Base-by-base conservation (phyloP, 2,113 vertebrate genomes). In the Paradisaea rubra region DNA sequence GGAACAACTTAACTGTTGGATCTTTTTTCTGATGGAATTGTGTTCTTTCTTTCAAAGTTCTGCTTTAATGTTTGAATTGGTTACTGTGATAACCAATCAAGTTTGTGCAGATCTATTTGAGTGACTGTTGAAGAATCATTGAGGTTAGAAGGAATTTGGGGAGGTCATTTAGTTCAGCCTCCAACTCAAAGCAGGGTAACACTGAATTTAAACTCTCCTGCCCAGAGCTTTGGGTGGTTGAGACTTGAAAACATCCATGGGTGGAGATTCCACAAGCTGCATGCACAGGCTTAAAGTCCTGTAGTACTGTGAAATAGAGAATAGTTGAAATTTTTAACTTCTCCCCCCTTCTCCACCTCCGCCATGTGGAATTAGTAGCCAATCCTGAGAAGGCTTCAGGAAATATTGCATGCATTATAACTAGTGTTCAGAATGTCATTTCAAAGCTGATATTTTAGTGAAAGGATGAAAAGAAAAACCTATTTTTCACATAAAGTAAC, bases 281-380 rank as follows among this genome's bases (percentile, higher is more conserved):
- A 8, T 35, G 47, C 33, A 49, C 45, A 35, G 30, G 25, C n/a
- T 35, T 64, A 9, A 66, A 64, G 30, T 83, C 45, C 59, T 41
- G 6, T 18, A 27, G 18, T 45, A 31, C 35, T n/a, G 10, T 73
- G 42, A 84, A 81, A 24, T 12, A 45, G n/a, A 23, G 21, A n/a
- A 44, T 7, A 73, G n/a, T 14, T 69, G 24, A 52, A 20, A 70
- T 41, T 52, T 77, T 77, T 19, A 73, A 53, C 27, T 91, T 71
- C 21, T 54, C 3, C 12, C 2, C 3, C 2, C 9, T 16, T 1
- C 16, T 41, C 15, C 3, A 6, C 5, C 3, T 10, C 0, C 23
- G 24, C 23, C 28, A 24, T 21, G 31, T 77, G 22, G 78, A 76
- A 57, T 78, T 21, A 70, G 39, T 50, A 86, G n/a, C 54, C 6